phyloP scores from a whole-genome alignment of 2,113 vertebrate genomes.

The Marcusenius ussheri region DNA sequence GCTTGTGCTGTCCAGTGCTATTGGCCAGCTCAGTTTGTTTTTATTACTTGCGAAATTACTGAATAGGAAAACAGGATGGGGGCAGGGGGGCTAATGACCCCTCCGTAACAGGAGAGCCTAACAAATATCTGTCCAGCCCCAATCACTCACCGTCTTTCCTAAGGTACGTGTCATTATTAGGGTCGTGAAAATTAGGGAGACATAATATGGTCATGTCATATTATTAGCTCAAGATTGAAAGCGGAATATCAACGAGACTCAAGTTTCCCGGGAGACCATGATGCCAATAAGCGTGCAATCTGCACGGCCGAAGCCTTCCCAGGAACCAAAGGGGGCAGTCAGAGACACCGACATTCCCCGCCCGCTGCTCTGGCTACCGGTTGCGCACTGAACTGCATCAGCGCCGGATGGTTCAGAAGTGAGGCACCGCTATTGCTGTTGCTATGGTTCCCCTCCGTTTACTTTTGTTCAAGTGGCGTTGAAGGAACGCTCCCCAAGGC shows the following conservation, averaged over 20 bases:
- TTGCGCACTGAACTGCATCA: background rate
- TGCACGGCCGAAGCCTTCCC: background rate
- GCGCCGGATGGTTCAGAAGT: background rate
- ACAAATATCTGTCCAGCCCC: background rate
- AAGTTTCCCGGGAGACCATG: background rate
- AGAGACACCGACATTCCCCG: background rate
- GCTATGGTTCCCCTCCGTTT: background rate
- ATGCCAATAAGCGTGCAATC: background rate
- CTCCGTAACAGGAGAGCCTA: background rate
- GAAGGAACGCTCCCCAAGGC: background rate
- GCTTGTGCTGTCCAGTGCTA: background rate
- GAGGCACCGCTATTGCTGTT: background rate
- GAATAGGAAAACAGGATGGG: background rate
- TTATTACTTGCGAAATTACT: constrained; percentile 15
- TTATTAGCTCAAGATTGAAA: background rate
- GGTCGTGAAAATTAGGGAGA: constrained; percentile 3
- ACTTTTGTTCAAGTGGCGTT: background rate
- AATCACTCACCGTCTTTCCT: constrained; percentile 9
- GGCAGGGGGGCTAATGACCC: background rate
- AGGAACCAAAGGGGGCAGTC: background rate
- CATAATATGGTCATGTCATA: constrained; percentile 5
- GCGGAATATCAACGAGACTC: constrained; percentile 5
- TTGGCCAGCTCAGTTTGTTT: background rate
- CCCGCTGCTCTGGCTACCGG: no score
- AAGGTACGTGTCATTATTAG: background rate